Evolutionary conservation across 2,113 vertebrate species (phyloP), one percentile per base, ranked within the genome.

Genomic region (Saccopteryx leptura): DNA sequence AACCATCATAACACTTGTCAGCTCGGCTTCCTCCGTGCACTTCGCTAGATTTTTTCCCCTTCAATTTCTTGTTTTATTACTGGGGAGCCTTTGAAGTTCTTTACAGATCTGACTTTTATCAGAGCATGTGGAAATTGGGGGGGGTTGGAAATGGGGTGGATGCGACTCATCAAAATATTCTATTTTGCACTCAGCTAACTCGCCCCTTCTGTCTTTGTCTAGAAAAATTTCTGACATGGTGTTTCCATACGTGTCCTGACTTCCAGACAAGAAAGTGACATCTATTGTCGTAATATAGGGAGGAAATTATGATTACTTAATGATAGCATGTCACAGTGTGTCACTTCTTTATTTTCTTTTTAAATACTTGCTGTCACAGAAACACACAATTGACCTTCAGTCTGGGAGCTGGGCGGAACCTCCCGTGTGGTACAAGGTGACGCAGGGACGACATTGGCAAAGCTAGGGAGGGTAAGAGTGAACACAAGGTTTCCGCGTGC

Each of bases 301-400:
- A 97, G 97, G 96, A 94, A 98, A 97, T 98, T 88, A 98, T 98
- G 98, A 98, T 98, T 98, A 98, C 97, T 98, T 99, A 98, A 98
- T 98, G 98, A 98, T 98, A 98, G 97, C 93, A 31, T 98, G 98
- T 98, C 98, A 61, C 89, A 63, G 95, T 97, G 68, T 78, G 97
- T 98, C 98, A 97, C 60, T 97, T 95, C 96, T 98, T 97, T 98
- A 97, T 97, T 97, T 97, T 96, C 95, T 97, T 88, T 88, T 96
- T 75, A 93, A 98, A 97, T 66, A 93, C 61, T 97, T 95, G 88
- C 98, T 56, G 31, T 98, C 96, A 11, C 52, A 92, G 97, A 97
- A 94, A 76, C 92, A 31, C 88, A 97, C 96, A 69, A 95, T 97
- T 94, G 96, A 96, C 86, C 97, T 96, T 96, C 94, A 79, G 65